Percentiles rank a stretch among this genome's conserved stretches.
These are phyloP conservation scores for Plectropomus leopardus DNA, from an alignment of 2,113 vertebrate genomes.

Conservation along the genomic window DNA sequence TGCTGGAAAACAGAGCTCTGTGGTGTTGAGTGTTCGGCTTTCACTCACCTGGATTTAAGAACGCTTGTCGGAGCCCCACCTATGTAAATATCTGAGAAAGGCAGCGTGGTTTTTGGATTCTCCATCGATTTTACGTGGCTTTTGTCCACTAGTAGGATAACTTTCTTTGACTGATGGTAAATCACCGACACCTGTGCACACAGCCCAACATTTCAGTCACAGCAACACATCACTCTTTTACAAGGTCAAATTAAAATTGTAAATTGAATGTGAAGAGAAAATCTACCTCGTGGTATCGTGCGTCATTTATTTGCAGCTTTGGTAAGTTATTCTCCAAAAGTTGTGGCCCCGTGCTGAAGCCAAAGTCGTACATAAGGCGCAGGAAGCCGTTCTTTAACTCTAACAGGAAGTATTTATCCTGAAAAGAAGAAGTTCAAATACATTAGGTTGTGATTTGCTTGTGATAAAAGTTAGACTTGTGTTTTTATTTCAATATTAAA, in stretches of 20 bases:
- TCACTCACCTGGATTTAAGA: constrained; percentile 88
- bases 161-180: constrained; percentile 97
- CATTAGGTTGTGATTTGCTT: neutral
- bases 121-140: constrained; percentile 93
- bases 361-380: constrained; percentile 93
- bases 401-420: constrained; percentile 94
- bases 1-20: neutral
- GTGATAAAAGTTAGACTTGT: too few species aligned
- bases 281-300: constrained; percentile 95
- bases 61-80: constrained; percentile 92
- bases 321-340: constrained; percentile 89
- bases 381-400: constrained; percentile 93
- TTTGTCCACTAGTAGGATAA: constrained; percentile 96
- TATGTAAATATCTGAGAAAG: constrained; percentile 95
- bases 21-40: neutral
- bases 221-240: neutral
- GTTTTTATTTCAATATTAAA: too few species aligned
- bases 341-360: constrained; percentile 89
- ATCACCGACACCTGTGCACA: constrained; percentile 93
- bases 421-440: constrained; percentile 56
- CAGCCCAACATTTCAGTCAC: neutral
- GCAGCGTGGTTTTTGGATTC: constrained; percentile 92
- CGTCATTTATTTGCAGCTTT: constrained; percentile 94
- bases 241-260: neutral
- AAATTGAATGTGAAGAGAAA: neutral